Evolutionary conservation across 2,888 invertebrate genomes (phyloP).

Genomic region (Leuctra nigra): DNA sequence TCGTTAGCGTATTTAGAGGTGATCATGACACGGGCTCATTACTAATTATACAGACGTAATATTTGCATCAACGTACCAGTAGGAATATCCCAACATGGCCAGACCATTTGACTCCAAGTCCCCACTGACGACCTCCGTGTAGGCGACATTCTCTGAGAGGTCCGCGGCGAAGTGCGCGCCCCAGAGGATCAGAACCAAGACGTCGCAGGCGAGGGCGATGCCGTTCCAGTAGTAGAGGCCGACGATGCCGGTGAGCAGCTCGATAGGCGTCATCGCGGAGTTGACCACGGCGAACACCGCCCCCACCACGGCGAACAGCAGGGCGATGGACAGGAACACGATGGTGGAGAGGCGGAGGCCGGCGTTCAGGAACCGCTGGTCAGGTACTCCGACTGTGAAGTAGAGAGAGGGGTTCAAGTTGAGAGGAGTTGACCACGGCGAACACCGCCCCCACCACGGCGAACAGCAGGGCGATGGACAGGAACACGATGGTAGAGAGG

Average conservation of each 20-base stretch:
- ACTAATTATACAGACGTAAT: too few relatives aligned
- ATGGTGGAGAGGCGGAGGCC: conserved; percentile 51
- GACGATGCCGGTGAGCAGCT: conserved; percentile 49
- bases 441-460: conserved; percentile 44
- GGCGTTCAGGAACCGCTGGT: conserved; percentile 38
- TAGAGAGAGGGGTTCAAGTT: too few relatives aligned
- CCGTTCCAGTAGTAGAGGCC: conserved; percentile 56
- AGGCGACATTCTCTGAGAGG: conserved; percentile 38
- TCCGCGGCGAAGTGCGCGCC: conserved; percentile 37
- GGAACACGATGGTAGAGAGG: conserved; percentile 48
- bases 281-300: conserved; percentile 51
- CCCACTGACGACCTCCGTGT: conserved; percentile 39
- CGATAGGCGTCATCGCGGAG: conserved; percentile 51
- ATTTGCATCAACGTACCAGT: too few relatives aligned
- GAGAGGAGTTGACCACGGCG: conserved; percentile 52
- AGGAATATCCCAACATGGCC: conserved; percentile 42
- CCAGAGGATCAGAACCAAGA: conserved; percentile 40
- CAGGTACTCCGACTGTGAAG: too few relatives aligned
- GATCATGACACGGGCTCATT: too few relatives aligned
- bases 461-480: conserved; percentile 45
- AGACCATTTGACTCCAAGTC: conserved; percentile 35
- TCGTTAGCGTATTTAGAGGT: too few relatives aligned
- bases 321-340: conserved; percentile 45
- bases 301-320: conserved; percentile 44
- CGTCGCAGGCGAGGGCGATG: conserved; percentile 38